Percentiles rank a stretch among this genome's conserved stretches.
Conservation (phyloP, 1,140 invertebrate species). For the Sycophila sp. region DNA sequence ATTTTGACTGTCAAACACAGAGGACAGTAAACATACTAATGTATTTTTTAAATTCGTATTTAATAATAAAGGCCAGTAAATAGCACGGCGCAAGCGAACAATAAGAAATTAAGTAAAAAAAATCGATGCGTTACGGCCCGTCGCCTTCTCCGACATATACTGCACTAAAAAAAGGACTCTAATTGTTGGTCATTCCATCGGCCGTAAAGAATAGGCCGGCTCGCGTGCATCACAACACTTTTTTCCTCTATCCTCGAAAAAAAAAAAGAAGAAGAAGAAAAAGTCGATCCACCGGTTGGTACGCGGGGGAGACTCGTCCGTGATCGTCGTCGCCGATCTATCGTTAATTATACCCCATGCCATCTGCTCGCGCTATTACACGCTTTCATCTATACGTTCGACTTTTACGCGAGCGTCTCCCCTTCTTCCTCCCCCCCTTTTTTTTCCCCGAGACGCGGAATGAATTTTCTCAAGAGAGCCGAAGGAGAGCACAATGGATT, state of each 20-base stretch:
- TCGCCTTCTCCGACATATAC: constrained; percentile 17
- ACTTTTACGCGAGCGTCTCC: background rate
- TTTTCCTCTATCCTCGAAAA: background rate
- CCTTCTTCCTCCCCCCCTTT: background rate
- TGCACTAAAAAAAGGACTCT: constrained; percentile 21
- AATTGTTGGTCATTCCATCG: constrained; percentile 22
- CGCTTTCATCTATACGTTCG: background rate
- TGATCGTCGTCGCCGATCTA: background rate
- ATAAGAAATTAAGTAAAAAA: too few species aligned
- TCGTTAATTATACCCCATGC: constrained; percentile 19
- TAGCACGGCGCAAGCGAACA: too few species aligned
- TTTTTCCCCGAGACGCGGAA: background rate
- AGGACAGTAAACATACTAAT: too few species aligned
- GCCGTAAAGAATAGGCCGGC: too few species aligned
- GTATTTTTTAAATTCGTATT: too few species aligned
- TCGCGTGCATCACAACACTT: constrained; percentile 16
- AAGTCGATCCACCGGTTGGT: background rate
- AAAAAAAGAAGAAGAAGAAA: background rate
- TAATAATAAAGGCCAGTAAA: too few species aligned
- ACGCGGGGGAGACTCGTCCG: background rate
- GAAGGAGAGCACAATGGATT: constrained; percentile 25
- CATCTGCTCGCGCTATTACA: constrained; percentile 19
- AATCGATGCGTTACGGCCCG: background rate
- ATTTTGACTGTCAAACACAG: too few species aligned
- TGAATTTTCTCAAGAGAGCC: constrained; percentile 31